These are phyloP conservation scores for Cyanoramphus novaezelandiae DNA, from an alignment of 2,113 vertebrate species.

Conservation along the genomic window DNA sequence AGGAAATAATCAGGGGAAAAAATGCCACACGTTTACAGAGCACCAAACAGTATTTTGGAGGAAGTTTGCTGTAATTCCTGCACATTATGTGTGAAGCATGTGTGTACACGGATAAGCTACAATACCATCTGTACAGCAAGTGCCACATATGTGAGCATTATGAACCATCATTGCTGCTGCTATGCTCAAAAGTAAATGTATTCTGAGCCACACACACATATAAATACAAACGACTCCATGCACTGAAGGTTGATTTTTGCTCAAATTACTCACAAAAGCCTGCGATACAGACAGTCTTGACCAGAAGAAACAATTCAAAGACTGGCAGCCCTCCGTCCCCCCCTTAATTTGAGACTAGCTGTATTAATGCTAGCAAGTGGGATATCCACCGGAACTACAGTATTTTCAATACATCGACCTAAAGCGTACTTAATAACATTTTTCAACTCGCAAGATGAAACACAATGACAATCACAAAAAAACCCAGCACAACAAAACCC, in stretches of 20 bases:
- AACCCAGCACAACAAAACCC: no score
- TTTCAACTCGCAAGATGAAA: background rate
- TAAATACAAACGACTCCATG: constrained; percentile 32
- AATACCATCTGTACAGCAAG: constrained; percentile 58
- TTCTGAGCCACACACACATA: constrained; percentile 7
- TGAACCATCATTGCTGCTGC: constrained; percentile 33
- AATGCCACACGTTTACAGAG: background rate
- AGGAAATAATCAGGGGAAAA: background rate
- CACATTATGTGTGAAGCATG: constrained; percentile 16
- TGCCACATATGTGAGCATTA: constrained; percentile 49
- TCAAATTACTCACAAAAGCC: background rate
- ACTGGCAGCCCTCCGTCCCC: fast-evolving
- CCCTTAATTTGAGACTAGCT: background rate
- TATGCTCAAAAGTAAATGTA: constrained; percentile 15
- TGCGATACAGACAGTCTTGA: background rate
- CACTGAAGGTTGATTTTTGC: background rate
- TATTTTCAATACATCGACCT: background rate
- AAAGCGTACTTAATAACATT: background rate
- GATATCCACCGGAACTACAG: background rate
- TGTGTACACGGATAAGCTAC: constrained; percentile 41
- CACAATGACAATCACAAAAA: background rate
- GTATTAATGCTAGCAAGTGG: background rate
- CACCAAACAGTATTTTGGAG: background rate
- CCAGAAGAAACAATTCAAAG: background rate
- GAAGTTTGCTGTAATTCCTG: constrained; percentile 47